phyloP scores from a whole-genome alignment of 2,797 vertebrate genomes.

The Pseudochirops cupreus region DNA sequence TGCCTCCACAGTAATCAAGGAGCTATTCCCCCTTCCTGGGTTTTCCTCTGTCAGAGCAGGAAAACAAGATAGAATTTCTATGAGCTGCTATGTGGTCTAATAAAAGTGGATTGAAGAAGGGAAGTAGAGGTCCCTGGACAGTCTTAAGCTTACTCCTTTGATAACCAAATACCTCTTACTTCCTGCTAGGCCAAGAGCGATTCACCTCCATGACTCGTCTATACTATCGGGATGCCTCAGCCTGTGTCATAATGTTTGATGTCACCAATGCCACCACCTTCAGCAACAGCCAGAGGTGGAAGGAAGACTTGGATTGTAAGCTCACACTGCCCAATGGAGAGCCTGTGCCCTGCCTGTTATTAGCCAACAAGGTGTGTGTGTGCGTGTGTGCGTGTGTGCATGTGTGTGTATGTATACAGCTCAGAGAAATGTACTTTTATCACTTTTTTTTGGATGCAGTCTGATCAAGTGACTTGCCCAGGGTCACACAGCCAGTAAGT shows the following conservation, averaged over 20 bases:
- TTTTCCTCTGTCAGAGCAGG: slow-evolving; percentile 29
- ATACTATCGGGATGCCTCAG: slow-evolving; percentile 91
- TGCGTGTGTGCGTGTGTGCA: rapidly evolving
- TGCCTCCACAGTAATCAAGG: background rate
- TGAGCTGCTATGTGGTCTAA: background rate
- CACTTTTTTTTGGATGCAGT: background rate
- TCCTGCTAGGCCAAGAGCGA: slow-evolving; percentile 89
- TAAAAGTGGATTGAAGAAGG: background rate
- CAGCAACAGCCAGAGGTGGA: slow-evolving; percentile 90
- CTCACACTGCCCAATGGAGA: slow-evolving; percentile 85
- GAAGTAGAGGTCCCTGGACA: background rate
- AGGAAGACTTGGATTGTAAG: slow-evolving; percentile 92
- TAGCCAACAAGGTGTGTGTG: slow-evolving; percentile 91
- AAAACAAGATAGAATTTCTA: slow-evolving; percentile 26
- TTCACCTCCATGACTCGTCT: slow-evolving; percentile 94
- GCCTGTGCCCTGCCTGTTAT: slow-evolving; percentile 90
- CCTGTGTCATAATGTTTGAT: slow-evolving; percentile 92
- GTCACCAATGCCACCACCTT: slow-evolving; percentile 89
- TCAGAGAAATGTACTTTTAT: background rate
- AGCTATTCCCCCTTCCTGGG: background rate
- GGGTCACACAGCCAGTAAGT: too few relatives aligned
- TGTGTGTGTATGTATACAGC: too few relatives aligned
- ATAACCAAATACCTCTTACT: background rate
- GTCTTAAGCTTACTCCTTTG: background rate
- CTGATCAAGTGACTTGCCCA: background rate